A percentile compares a stretch with the other conserved stretches of the same genome.
These are phyloP conservation scores for Pentamera pediparva DNA, from an alignment of 53 echinoderm and acorn worm genomes.

Conservation along the genomic window DNA sequence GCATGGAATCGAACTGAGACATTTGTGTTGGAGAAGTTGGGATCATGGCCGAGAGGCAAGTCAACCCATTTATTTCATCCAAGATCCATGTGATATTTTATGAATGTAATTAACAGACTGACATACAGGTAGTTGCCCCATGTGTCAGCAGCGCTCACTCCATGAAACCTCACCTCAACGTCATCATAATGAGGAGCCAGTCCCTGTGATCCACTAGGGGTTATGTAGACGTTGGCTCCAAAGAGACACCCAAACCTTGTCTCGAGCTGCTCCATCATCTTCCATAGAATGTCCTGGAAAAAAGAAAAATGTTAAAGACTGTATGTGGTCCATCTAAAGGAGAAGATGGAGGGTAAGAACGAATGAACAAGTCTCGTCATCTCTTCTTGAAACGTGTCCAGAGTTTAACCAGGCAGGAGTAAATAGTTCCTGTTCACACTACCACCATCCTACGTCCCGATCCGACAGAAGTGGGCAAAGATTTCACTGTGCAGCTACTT, in stretches of 20 bases:
- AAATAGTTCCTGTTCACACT: no score
- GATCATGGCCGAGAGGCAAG: no score
- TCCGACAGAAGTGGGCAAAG: no score
- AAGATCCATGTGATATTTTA: neutral
- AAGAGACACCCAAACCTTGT: constrained; percentile 68
- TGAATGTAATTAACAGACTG: neutral
- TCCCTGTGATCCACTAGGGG: constrained; percentile 79
- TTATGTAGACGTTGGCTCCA: constrained; percentile 95
- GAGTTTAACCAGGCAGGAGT: no score
- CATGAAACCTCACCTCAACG: constrained; percentile 64
- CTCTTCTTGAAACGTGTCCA: neutral
- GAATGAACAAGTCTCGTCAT: no score
- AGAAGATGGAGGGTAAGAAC: no score
- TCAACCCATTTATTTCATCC: no score
- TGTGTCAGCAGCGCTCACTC: neutral
- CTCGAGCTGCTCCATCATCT: constrained; percentile 65
- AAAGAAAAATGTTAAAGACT: neutral
- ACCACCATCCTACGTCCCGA: no score
- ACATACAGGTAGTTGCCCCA: neutral
- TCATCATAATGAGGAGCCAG: constrained; percentile 96
- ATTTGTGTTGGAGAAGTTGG: no score
- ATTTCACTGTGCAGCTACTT: no score
- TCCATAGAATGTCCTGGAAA: constrained; percentile 70
- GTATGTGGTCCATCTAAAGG: neutral
- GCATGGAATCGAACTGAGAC: no score